phyloP scores from a whole-genome alignment of 2,888 invertebrate genomes.

The Apotomis turbidana region DNA sequence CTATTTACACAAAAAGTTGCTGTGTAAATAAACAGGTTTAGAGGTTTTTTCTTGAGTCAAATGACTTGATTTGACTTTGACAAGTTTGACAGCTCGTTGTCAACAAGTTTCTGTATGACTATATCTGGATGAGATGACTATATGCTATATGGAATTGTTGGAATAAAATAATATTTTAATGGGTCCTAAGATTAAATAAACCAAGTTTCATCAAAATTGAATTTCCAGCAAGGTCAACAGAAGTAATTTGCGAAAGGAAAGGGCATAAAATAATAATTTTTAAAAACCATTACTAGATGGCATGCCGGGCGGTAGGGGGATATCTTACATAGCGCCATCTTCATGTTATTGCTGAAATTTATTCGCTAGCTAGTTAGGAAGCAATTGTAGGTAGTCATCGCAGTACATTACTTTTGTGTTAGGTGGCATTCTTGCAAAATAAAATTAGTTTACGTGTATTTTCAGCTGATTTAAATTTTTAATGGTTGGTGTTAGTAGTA shows the following conservation, averaged over 20 bases:
- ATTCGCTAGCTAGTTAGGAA: not conserved
- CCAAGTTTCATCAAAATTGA: too few species aligned
- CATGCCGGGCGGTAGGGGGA: not conserved
- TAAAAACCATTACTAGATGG: too few species aligned
- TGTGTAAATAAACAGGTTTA: slow-evolving; percentile 29
- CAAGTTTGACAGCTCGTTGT: not conserved
- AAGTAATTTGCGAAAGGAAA: too few species aligned
- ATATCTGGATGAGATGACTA: too few species aligned
- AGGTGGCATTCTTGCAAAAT: not conserved
- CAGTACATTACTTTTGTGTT: not conserved
- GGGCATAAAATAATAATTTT: too few species aligned
- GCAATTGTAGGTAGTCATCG: not conserved
- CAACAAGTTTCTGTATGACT: not conserved
- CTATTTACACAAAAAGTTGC: slow-evolving; percentile 15
- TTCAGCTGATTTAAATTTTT: too few species aligned
- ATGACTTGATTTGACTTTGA: slow-evolving; percentile 41
- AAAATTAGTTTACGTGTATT: too few species aligned
- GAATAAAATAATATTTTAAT: not conserved
- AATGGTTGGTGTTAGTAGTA: too few species aligned
- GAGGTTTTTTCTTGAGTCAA: slow-evolving; percentile 42
- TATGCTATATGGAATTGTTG: too few species aligned
- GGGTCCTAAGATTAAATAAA: too few species aligned
- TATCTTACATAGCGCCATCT: not conserved
- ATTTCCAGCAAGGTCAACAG: too few species aligned
- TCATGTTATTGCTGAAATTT: not conserved